phyloP scores from a whole-genome alignment of 2,797 vertebrate genomes.

The Ispidina lecontei region DNA sequence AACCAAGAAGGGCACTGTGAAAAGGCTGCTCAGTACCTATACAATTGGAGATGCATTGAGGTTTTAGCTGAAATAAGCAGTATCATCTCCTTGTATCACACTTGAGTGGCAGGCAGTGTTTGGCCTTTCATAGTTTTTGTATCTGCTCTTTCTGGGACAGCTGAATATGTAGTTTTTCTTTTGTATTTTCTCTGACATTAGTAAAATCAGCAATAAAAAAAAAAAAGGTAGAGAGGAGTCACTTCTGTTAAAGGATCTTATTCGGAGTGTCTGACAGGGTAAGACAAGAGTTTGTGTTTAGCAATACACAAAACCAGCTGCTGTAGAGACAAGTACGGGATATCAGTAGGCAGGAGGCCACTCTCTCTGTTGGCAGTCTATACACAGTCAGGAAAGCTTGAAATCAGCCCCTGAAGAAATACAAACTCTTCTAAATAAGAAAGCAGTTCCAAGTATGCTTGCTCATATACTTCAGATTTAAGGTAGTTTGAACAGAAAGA shows the following conservation, averaged over 20 bases:
- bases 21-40: background rate
- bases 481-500: background rate
- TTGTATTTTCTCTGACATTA: background rate
- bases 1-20: background rate
- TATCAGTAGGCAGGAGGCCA: background rate
- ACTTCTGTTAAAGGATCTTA: background rate
- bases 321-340: background rate
- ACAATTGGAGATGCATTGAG: background rate
- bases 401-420: background rate
- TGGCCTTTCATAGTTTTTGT: background rate
- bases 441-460: background rate
- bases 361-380: background rate
- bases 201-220: background rate
- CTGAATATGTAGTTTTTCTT: background rate
- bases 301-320: background rate
- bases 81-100: background rate
- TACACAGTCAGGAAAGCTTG: background rate
- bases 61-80: background rate
- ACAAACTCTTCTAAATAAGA: background rate
- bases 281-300: background rate
- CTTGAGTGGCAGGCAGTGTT: background rate
- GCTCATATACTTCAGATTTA: background rate
- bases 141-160: background rate
- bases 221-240: background rate
- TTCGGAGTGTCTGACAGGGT: accelerated